Base-by-base conservation (phyloP, 2,113 vertebrate species). In the Sarotherodon lohbergeri region DNA sequence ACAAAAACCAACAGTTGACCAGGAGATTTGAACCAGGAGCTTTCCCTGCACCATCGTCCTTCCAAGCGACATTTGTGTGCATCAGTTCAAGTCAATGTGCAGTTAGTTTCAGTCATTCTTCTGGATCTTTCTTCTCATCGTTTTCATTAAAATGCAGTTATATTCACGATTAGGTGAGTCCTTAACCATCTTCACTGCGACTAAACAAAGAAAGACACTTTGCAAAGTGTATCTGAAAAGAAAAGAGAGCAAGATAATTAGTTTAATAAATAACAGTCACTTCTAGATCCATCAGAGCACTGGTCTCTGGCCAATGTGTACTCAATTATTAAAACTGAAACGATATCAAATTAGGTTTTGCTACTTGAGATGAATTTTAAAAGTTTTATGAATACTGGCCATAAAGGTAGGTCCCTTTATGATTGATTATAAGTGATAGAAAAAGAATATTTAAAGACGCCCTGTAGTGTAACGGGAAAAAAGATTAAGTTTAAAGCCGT, bases 141-240 rank as follows among this genome's bases (percentile, higher is more conserved):
- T 50, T 56, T 22, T 52, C 59, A 24, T 8, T 22, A 1, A 50
- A 54, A n/a, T 12, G 1, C 32, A 24, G 19, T 0, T 41, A 24
- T 11, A 34, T 32, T 78, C 16, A 27, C 1, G 1, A 43, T 43
- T 24, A 71, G 39, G 39, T 43, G 14, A 16, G 17, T 32, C 73
- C 73, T 14, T 22, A 80, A 34, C 81, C n/a, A 22, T 50, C 82
- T 34, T 93, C 78, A 93, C 8, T 95, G 89, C 7, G 96, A 95
- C 61, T 97, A 97, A 92, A 96, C 63, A 34, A 99, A 99, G 91
- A 98, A 96, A 4, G 97, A 96, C 29, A 98, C 95, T 90, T 94
- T 97, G 83, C 96, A 88, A 13, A 98, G 93, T 0, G 89, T 80
- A 91, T 98, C 98, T 99, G 94, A 76, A 36, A 95, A 93, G 41